These are phyloP conservation scores for Galeruca laticollis DNA, from an alignment of 2,888 invertebrate genomes.

Conservation along the genomic window DNA sequence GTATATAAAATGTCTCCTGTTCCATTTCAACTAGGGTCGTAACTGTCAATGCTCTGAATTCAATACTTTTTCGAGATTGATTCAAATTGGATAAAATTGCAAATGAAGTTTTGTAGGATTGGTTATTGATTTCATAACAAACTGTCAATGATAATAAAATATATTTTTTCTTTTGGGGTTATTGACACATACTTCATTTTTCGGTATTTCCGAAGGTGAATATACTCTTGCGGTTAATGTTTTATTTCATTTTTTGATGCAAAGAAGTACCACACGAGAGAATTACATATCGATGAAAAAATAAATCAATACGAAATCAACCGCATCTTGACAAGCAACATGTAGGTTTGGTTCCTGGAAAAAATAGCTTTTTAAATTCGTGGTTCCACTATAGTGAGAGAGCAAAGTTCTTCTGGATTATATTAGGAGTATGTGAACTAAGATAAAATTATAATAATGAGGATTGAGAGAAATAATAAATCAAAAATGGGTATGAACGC, in stretches of 20 bases:
- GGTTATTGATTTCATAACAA: background rate
- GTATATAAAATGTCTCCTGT: too few species aligned
- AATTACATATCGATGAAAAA: conserved; percentile 31
- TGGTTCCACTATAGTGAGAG: conserved; percentile 21
- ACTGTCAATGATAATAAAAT: background rate
- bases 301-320: conserved; percentile 29
- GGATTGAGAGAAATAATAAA: too few species aligned
- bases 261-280: conserved; percentile 16
- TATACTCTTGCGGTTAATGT: background rate
- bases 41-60: too few species aligned
- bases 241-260: conserved; percentile 3
- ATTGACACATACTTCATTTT: background rate
- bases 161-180: conserved; percentile 2
- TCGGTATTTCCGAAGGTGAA: background rate
- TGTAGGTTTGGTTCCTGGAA: conserved; percentile 38
- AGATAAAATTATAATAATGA: too few species aligned
- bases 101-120: too few species aligned
- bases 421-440: too few species aligned
- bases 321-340: conserved; percentile 29
- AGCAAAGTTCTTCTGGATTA: background rate
- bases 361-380: conserved; percentile 28
- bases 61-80: too few species aligned
- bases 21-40: too few species aligned
- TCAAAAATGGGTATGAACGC: too few species aligned
- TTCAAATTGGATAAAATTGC: too few species aligned